Evolutionary conservation across 1,140 invertebrate genomes (phyloP).

Genomic region (Phocides pigmalion): DNA sequence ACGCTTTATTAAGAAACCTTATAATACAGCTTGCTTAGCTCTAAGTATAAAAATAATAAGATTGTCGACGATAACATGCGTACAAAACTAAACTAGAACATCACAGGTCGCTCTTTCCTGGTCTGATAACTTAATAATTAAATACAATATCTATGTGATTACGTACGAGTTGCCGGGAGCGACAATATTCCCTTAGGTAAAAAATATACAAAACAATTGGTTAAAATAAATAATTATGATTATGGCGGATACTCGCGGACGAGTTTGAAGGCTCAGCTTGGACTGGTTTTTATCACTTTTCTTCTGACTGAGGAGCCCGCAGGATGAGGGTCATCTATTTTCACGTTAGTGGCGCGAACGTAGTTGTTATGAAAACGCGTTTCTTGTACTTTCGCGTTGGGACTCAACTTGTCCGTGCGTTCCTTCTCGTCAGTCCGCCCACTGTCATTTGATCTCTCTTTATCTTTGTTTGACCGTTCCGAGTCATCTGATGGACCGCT

Average conservation of each 20-base stretch:
- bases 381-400: slow-evolving; percentile 63
- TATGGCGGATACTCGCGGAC: slow-evolving; percentile 61
- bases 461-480: slow-evolving; percentile 40
- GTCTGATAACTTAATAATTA: slow-evolving; percentile 6
- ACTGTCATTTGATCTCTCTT: slow-evolving; percentile 49
- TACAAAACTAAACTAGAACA: slow-evolving; percentile 53
- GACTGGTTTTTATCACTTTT: slow-evolving; percentile 41
- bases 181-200: slow-evolving; percentile 11
- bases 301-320: slow-evolving; percentile 41
- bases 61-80: slow-evolving; percentile 40
- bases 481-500: slow-evolving; percentile 29
- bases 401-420: slow-evolving; percentile 60
- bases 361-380: slow-evolving; percentile 64
- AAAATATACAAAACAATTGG: slow-evolving; percentile 27
- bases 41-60: slow-evolving; percentile 75
- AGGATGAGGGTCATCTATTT: slow-evolving; percentile 54
- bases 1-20: slow-evolving; percentile 78
- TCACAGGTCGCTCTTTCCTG: slow-evolving; percentile 48
- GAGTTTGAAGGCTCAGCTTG: slow-evolving; percentile 42
- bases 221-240: slow-evolving; percentile 66
- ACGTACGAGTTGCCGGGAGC: slow-evolving; percentile 10
- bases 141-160: slow-evolving; percentile 14
- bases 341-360: slow-evolving; percentile 58
- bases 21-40: slow-evolving; percentile 64
- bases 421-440: slow-evolving; percentile 58